A percentile compares a stretch with the other conserved stretches of the same genome.
phyloP scores from a whole-genome alignment of 2,797 vertebrate species.

The Falco peregrinus region DNA sequence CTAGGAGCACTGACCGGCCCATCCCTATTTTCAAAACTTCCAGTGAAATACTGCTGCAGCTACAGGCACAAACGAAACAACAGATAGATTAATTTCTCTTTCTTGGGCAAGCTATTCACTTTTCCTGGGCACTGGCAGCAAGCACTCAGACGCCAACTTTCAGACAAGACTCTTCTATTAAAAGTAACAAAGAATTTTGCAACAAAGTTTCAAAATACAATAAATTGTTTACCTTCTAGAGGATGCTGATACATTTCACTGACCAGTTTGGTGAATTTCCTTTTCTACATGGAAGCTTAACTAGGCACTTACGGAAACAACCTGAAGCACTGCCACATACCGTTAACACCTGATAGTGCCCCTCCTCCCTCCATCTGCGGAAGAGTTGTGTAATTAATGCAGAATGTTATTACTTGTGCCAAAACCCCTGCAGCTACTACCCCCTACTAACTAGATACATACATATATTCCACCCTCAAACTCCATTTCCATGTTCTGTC shows the following conservation, averaged over 20 bases:
- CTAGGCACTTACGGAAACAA: not conserved
- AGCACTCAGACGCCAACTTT: not conserved
- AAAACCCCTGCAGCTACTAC: not conserved
- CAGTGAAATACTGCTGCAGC: not conserved
- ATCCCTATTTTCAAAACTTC: not conserved
- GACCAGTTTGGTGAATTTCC: not conserved
- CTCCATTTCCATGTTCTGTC: not conserved
- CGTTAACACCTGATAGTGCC: not conserved
- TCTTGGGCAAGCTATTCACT: not conserved
- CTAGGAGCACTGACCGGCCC: not conserved
- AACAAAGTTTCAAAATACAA: constrained; percentile 25
- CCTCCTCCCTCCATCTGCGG: not conserved
- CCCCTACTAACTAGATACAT: not conserved
- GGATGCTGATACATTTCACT: not conserved
- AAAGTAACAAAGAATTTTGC: constrained; percentile 12
- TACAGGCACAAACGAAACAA: not conserved
- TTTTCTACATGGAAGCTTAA: not conserved
- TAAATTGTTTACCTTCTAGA: constrained; percentile 15
- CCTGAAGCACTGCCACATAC: not conserved
- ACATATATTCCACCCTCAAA: not conserved
- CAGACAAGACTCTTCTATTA: not conserved
- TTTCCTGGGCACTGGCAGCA: not conserved
- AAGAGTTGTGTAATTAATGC: not conserved
- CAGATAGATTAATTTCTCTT: not conserved
- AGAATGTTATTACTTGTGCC: not conserved